Percentiles rank a stretch among this genome's conserved stretches.
phyloP scores from a whole-genome alignment of 2,797 vertebrate genomes.

The Brachyrhaphis roseni region DNA sequence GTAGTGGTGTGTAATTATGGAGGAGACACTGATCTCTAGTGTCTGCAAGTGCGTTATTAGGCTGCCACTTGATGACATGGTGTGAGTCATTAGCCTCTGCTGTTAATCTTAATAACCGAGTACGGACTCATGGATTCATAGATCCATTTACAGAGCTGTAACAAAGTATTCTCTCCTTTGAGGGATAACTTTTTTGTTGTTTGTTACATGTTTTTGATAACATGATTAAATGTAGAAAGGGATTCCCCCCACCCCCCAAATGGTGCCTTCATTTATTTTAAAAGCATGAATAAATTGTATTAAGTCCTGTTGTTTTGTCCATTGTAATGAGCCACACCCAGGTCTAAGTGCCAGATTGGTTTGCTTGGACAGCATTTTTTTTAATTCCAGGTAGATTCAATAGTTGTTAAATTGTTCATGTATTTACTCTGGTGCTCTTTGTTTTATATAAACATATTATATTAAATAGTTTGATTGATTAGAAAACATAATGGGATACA shows the following conservation, averaged over 20 bases:
- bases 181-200: background rate
- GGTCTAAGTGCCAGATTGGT: background rate
- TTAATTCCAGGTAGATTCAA: too few relatives aligned
- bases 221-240: background rate
- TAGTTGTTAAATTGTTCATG: too few relatives aligned
- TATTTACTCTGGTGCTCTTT: too few relatives aligned
- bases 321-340: background rate
- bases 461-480: too few relatives aligned
- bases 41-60: constrained; percentile 70
- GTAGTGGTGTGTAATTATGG: constrained; percentile 73
- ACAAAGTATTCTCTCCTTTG: background rate
- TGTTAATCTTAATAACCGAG: constrained; percentile 66
- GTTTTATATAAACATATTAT: too few relatives aligned
- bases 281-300: background rate
- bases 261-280: background rate
- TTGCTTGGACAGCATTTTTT: too few relatives aligned
- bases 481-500: too few relatives aligned
- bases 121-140: constrained; percentile 19
- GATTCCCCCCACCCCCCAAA: background rate
- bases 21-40: constrained; percentile 68
- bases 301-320: background rate
- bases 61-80: constrained; percentile 61
- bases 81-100: constrained; percentile 70
- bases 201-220: background rate
- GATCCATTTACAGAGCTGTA: constrained; percentile 1